These are phyloP conservation scores for Eumaeus atala DNA, from an alignment of 1,140 invertebrate species.

Conservation along the genomic window DNA sequence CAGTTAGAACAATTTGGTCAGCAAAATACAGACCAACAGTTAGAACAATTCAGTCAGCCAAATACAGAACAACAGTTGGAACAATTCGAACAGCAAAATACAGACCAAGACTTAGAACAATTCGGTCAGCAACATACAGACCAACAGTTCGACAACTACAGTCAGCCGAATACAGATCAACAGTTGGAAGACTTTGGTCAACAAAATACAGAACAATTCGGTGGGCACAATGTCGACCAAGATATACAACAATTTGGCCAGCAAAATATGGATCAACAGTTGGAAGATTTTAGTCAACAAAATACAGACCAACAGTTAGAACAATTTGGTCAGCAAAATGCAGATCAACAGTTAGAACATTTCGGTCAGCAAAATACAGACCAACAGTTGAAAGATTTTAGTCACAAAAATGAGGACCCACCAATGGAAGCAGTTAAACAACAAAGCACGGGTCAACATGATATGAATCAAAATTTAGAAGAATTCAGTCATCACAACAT, in stretches of 20 bases:
- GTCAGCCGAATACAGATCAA: conserved; percentile 15
- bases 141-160: conserved; percentile 20
- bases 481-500: conserved; percentile 22
- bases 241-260: conserved; percentile 12
- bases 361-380: conserved; percentile 1
- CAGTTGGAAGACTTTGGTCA: neutral
- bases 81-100: conserved; percentile 25
- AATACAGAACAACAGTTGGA: conserved; percentile 11
- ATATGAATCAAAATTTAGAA: too few species aligned
- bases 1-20: conserved; percentile 9
- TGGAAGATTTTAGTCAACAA: conserved; percentile 25
- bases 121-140: conserved; percentile 22
- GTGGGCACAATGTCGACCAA: too few species aligned
- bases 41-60: conserved; percentile 1
- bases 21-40: conserved; percentile 8
- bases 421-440: conserved; percentile 13
- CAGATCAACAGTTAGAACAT: neutral
- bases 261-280: neutral
- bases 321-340: too few species aligned
- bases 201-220: neutral
- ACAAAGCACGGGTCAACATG: neutral
- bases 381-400: conserved; percentile 5
- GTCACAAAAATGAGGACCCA: neutral
- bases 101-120: conserved; percentile 25
- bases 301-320: too few species aligned